Base-by-base conservation (phyloP, 2,888 invertebrate genomes). In the Nomada hirtipes region DNA sequence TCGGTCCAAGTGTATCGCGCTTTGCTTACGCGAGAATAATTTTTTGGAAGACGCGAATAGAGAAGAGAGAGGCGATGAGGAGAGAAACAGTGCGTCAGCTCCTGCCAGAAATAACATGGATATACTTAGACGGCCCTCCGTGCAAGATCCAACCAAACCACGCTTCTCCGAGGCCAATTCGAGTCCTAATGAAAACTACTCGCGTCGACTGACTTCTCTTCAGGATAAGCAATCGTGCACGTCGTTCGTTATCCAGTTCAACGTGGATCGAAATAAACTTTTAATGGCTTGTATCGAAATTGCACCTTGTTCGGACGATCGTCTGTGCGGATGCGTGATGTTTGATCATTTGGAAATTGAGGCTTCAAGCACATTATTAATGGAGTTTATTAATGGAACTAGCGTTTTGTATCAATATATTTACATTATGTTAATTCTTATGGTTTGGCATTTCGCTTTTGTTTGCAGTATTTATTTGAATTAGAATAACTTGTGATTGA, bases 71-170 rank as follows among this genome's bases (percentile, higher is more conserved):
- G 74, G 63, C 53, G 61, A 61, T 75, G 80, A 80, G 75, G 79
- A 84, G 89, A 89, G 89, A 89, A 89, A 86, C 89, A 88, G 92
- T 93, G 93, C 93, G 93, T 93, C 93, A 93, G 93, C 93, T 93
- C 92, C 90, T 89, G 93, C 92, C 92, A 93, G 92, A 93, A 93
- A 93, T 93, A 93, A 93, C 93, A 89, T 86, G 91, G 92, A 91
- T 93, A 93, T 92, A 93, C 93, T 93, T 93, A 93, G 93, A 93
- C 92, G 91, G 90, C 90, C 91, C 92, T 92, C 91, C 91, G 89
- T 91, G 89, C 91, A 87, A 89, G 88, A 89, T 88, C 90, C 87
- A 90, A 90, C 90, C 87, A 89, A 91, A 89, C 88, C 89, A 84
- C 82, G 75, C 73, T 78, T 73, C 86, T 76, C 76, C 65, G 79